Evolutionary conservation across 2,113 vertebrate genomes (phyloP), one percentile per base, ranked within the genome.

Genomic region (Chaetodon auriga): DNA sequence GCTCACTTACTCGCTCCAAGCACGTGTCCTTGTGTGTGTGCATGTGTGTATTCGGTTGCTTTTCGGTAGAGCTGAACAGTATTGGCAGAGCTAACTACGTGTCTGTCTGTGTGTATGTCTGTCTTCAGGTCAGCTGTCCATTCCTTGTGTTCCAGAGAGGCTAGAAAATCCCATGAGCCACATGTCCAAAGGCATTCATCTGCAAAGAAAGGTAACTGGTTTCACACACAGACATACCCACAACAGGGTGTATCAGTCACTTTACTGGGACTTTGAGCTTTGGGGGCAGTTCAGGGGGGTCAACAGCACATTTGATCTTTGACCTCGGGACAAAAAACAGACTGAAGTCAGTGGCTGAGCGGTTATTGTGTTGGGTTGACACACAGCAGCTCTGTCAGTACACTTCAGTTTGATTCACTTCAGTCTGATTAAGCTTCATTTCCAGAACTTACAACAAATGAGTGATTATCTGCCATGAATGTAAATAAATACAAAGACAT

Each of bases 51-150:
- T 78, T 83, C 30, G 30, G 25, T 72, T 64, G 60, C 14, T 36
- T 88, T 73, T 79, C 36, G 66, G 36, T 68, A n/a, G 19, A 58
- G n/a, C n/a, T 81, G 58, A 63, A 70, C 10, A 41, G 38, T 71
- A 45, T 72, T 78, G 6, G 49, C 45, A 63, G 35, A 77, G 11
- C 43, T 88, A 71, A 82, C 13, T 51, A 21, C 83, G 1, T 76
- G 23, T 64, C 11, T 77, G n/a, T 83, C 53, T 87, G 15, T 76
- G 48, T 80, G 18, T 72, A 4, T 74, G 41, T 89, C 54, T 90
- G 41, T 88, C 49, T 76, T 57, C 83, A 95, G 94, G 88, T 88
- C 85, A 90, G 77, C 83, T 86, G 78, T 87, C 90, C 61, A 84
- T 85, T 75, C 87, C 84, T 72, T 81, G 78, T 76, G 78, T 76